A percentile compares a stretch with the other conserved stretches of the same genome.
These are phyloP conservation scores for Dipus sagitta DNA, from an alignment of 2,797 vertebrate species.

Conservation along the genomic window DNA sequence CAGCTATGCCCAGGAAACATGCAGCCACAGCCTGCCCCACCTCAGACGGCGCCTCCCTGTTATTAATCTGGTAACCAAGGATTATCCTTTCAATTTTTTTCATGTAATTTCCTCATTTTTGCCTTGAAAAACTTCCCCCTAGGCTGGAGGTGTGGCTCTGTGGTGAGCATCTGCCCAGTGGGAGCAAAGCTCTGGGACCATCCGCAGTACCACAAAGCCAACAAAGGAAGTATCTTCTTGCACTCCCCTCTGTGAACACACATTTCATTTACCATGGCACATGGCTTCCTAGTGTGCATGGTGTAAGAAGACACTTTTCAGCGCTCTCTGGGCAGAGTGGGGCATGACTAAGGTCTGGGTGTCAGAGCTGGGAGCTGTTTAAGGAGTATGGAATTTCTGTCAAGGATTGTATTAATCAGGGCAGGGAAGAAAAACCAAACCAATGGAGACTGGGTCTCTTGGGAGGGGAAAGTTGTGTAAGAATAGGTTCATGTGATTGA, in stretches of 20 bases:
- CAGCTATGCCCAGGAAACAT: neutral
- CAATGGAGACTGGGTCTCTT: neutral
- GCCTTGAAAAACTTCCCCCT: neutral
- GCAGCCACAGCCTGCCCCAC: neutral
- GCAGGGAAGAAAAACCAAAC: neutral
- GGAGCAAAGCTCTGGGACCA: neutral
- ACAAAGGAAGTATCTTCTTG: neutral
- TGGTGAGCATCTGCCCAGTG: too few relatives aligned
- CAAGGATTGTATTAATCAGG: too few relatives aligned
- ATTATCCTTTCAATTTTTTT: rapidly evolving
- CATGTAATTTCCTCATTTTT: neutral
- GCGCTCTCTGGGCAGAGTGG: neutral
- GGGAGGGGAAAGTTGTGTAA: neutral
- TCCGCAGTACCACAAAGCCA: neutral
- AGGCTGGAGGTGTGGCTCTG: neutral
- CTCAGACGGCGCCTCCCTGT: neutral
- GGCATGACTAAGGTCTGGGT: too few relatives aligned
- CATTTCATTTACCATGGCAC: neutral
- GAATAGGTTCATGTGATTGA: too few relatives aligned
- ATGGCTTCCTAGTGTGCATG: neutral
- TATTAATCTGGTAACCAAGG: neutral
- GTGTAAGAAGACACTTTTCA: too few relatives aligned
- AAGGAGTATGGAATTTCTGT: neutral
- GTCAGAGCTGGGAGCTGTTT: neutral
- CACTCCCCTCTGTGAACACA: neutral